These are phyloP conservation scores for Decapterus maruadsi DNA, from an alignment of 2,797 vertebrate genomes.

Conservation along the genomic window DNA sequence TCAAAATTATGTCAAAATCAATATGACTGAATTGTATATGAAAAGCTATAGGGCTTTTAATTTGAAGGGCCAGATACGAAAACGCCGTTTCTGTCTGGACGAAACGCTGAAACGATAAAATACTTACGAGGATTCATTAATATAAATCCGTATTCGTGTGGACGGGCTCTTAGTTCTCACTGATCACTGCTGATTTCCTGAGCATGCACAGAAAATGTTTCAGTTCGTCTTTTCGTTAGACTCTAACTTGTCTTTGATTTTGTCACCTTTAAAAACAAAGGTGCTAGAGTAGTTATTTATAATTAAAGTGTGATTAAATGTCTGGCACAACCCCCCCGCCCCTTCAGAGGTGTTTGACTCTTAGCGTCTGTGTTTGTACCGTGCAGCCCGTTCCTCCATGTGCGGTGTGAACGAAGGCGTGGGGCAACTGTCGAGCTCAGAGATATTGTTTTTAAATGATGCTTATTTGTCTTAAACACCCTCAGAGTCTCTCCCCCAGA, in stretches of 20 bases:
- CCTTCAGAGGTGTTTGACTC: constrained; percentile 71
- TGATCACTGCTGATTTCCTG: neutral
- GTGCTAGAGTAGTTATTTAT: neutral
- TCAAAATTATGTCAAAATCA: no score
- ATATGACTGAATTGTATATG: no score
- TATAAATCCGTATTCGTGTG: no score
- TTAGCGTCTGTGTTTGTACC: constrained; percentile 45
- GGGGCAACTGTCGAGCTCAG: constrained; percentile 78
- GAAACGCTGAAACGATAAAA: no score
- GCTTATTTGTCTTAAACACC: constrained; percentile 19
- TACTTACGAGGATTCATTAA: no score
- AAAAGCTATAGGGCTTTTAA: no score
- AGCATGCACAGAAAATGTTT: neutral
- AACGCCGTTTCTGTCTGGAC: no score
- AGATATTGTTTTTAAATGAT: constrained; percentile 43
- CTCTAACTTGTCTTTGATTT: neutral
- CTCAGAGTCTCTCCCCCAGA: neutral
- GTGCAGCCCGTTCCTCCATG: constrained; percentile 35
- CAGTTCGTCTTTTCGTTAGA: neutral
- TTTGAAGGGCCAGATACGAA: no score
- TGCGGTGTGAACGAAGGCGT: constrained; percentile 49
- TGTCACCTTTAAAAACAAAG: neutral
- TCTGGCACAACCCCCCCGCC: neutral
- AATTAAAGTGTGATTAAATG: neutral
- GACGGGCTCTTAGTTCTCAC: no score